These are phyloP conservation scores for Anableps anableps DNA, from an alignment of 2,797 vertebrate species.

Conservation along the genomic window DNA sequence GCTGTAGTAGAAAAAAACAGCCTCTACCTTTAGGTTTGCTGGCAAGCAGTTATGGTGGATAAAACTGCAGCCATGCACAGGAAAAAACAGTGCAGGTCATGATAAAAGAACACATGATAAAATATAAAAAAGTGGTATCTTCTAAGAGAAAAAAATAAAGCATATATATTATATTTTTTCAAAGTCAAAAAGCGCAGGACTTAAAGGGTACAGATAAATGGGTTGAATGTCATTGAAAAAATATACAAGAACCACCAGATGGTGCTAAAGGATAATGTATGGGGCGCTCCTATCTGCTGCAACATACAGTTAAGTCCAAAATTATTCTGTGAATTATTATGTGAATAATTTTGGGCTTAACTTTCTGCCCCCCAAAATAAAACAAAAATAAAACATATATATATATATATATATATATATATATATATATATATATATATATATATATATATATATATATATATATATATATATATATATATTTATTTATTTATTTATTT, in stretches of 20 bases:
- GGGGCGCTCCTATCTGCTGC: background rate
- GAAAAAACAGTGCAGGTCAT: background rate
- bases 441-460: too few species aligned
- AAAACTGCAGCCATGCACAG: background rate
- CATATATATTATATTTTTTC: background rate
- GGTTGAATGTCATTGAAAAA: background rate
- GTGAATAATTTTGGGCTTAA: too few species aligned
- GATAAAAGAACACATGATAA: too few species aligned
- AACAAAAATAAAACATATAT: too few species aligned
- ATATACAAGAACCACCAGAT: constrained; percentile 46
- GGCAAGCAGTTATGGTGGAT: background rate
- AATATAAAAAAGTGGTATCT: background rate
- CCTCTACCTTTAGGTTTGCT: background rate
- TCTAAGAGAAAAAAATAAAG: background rate
- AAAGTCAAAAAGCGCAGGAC: background rate
- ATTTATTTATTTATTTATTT: too few species aligned
- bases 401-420: too few species aligned
- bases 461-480: too few species aligned
- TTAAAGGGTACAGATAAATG: background rate
- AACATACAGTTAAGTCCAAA: background rate
- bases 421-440: too few species aligned
- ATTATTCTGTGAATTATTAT: too few species aligned
- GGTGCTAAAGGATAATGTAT: constrained; percentile 29
- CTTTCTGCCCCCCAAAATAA: too few species aligned
- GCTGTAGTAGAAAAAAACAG: background rate